Base-by-base conservation (phyloP, 2,888 invertebrate genomes). In the Oligia fasciuncula region DNA sequence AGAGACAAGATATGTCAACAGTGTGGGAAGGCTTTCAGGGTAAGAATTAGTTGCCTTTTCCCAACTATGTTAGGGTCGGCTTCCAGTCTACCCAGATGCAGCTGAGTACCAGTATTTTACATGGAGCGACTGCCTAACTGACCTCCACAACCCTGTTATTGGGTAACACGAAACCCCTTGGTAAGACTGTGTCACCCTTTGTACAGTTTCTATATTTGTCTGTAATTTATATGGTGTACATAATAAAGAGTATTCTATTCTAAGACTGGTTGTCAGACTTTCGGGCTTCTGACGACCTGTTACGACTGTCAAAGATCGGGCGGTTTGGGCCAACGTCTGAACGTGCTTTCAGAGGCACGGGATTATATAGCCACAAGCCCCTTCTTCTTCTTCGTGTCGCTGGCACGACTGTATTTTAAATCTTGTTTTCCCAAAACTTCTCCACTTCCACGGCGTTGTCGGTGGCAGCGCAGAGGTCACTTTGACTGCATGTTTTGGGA, bases 1-100 rank as follows among this genome's bases (percentile, higher is more conserved):
- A 77, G 91, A 4, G 93, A 95, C 79, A 94, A 95, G 79, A 92
- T 95, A 49, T 96, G 96, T 67, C 95, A 95, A 60, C 94, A 92
- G 72, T 96, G 96, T 72, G 96, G 96, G 9, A 94, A 94, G 67
- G 93, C 94, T 0, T 96, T 95, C 62, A 87, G 94, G 88, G 96
- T 96, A 76, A 82, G 91, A 57, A 4, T 29, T 29, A 29, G 29
- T 29, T 1, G 29, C 43, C 9, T 43, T 49, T 49, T 11, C 13
- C 13, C 49, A 49, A 49, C 11, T 49, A 49, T 11, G 4, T 49
- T 13, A 13, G 0, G 49, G 49, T 49, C 49, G 49, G 49, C 49
- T 49, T 49, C 49, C 13, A 13, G 49, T 13, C 49, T 49, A 49
- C 13, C 49, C 49, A 3, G 49, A 57, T 57, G 23, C 2, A 57